A percentile compares a stretch with the other conserved stretches of the same genome.
These are phyloP conservation scores for Trachops cirrhosus DNA, from an alignment of 2,797 vertebrate species.

Conservation along the genomic window DNA sequence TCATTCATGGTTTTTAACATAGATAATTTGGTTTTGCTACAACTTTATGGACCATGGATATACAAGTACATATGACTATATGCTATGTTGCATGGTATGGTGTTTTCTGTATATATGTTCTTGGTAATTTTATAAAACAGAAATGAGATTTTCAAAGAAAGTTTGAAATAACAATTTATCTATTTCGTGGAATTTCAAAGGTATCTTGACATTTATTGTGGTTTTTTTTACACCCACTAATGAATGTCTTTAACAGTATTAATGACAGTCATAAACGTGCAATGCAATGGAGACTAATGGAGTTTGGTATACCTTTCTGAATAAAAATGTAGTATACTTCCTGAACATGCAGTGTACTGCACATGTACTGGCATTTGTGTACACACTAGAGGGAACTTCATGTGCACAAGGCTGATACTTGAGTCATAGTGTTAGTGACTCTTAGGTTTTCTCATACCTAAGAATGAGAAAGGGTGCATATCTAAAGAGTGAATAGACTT, in stretches of 20 bases:
- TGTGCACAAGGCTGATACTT: neutral
- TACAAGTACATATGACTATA: neutral
- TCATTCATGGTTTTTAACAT: constrained; percentile 34
- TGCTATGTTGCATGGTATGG: neutral
- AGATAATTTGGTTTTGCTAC: neutral
- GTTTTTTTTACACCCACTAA: neutral
- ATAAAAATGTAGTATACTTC: neutral
- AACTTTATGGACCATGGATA: neutral
- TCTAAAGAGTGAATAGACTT: neutral
- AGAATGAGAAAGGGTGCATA: neutral
- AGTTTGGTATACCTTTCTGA: neutral
- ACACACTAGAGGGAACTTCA: neutral
- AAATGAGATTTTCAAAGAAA: neutral
- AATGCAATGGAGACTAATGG: neutral
- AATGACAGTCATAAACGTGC: neutral
- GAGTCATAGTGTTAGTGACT: neutral
- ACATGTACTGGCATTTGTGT: neutral
- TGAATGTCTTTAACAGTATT: neutral
- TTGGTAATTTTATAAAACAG: neutral
- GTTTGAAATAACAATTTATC: neutral
- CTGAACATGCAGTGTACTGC: neutral
- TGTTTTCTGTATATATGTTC: neutral
- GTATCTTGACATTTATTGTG: neutral
- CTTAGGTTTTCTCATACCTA: neutral
- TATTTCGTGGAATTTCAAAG: neutral